Evolutionary conservation across 1,140 invertebrate species (phyloP), one percentile per base, ranked within the genome.

Genomic region (Anastatus disparis): DNA sequence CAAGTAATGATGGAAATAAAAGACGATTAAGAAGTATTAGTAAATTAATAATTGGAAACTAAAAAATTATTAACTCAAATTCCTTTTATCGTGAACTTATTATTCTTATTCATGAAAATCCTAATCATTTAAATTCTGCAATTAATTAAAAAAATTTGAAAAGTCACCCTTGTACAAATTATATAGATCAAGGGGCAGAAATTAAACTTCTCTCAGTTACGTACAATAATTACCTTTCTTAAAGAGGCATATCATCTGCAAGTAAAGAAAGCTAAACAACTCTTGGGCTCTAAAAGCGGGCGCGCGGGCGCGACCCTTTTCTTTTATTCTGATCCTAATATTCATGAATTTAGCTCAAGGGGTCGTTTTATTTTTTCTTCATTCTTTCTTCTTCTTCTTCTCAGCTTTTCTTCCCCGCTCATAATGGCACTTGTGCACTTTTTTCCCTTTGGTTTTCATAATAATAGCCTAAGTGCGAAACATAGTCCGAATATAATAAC

Each of bases 371-470:
- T 6, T 20, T 3, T 13, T 46, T 26, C 15, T 10, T 7, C 42
- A 2, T 12, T 15, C 3, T 48, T 10, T 13, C 17, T 13, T 31
- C 26, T 7, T 17, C 4, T 27, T 50, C n/a, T n/a, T n/a, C n/a
- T n/a, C n/a, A n/a, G n/a, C n/a, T n/a, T n/a, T n/a, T n/a, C n/a
- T n/a, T n/a, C n/a, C n/a, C 20, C 26, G 44, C 27, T 20, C 29
- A 42, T 65, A 65, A 65, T 65, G 27, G 35, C 63, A 44, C 50
- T 65, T 44, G 31, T 55, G 52, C 50, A 55, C 63, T 42, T 29
- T 65, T n/a, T n/a, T n/a, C n/a, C n/a, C n/a, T n/a, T n/a, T 27
- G 24, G 48, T 38, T 42, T 42, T 65, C 35, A 31, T 24, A 63
- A 48, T 22, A 38, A 63, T 35, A 27, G 61, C 35, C n/a, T n/a